Base-by-base conservation (phyloP, 2,888 invertebrate genomes). In the Oligia fasciuncula region DNA sequence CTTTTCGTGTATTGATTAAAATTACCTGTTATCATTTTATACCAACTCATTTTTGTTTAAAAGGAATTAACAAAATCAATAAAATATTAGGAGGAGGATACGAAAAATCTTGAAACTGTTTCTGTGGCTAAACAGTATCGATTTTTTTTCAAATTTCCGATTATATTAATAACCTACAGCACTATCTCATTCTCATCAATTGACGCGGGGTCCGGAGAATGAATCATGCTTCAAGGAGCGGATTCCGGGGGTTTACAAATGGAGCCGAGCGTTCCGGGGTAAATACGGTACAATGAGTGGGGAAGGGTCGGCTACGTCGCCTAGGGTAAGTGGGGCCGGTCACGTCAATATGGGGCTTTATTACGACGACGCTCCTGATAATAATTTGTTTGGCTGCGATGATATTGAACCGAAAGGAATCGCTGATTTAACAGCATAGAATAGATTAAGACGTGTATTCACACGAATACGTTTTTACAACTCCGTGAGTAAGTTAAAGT, bases 141-240 rank as follows among this genome's bases (percentile, higher is more conserved):
- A 29, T 5, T 29, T 19, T 65, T 40, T 19, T 65, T 65, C 2
- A 4, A 40, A 65, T 23, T 4, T 40, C 9, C 35, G 19, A 4
- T 79, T 0, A 49, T 70, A 46, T 82, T 85, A 77, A 72, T 77
- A 73, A 85, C 46, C 86, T 91, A 90, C 89, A 89, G 86, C 83
- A 90, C 89, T 93, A 92, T 95, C 92, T 93, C 90, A 92, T 93
- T 93, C 91, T 93, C 91, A 92, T 94, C 94, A 94, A 95, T 95
- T 95, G 94, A 94, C 92, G 93, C 88, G 89, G 92, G 92, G 92
- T 92, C 92, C 93, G 92, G 93, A 94, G 95, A 94, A 95, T 96
- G 96, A 97, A 96, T 96, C 97, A 96, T 96, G 95, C 94, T 94
- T 94, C 94, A 95, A 96, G 96, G 94, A 96, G 95, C 95, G 94